A percentile compares a stretch with the other conserved stretches of the same genome.
These are phyloP conservation scores for Halictus ligatus DNA, from an alignment of 2,888 invertebrate genomes.

Conservation along the genomic window DNA sequence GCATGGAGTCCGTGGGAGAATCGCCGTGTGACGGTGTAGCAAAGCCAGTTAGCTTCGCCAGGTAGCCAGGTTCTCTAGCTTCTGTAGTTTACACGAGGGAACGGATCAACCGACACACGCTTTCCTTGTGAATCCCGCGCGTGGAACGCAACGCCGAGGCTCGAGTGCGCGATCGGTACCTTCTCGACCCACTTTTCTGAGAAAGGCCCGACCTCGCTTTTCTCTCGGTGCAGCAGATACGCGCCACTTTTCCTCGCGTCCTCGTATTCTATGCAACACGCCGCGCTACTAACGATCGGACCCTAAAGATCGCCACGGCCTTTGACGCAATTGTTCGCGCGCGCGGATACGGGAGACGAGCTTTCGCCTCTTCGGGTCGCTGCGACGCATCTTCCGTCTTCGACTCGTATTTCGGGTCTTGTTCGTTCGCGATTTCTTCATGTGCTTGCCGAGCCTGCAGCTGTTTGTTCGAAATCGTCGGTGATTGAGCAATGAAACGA, in stretches of 20 bases:
- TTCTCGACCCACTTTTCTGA: slow-evolving; percentile 78
- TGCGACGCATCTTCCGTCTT: neutral
- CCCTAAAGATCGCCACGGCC: slow-evolving; percentile 1
- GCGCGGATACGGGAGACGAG: neutral
- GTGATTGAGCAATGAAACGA: too few relatives aligned
- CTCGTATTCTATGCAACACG: slow-evolving; percentile 63
- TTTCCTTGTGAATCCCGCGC: slow-evolving; percentile 55
- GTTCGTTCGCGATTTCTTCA: too few relatives aligned
- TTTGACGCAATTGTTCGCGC: neutral
- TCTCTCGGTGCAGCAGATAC: slow-evolving; percentile 73
- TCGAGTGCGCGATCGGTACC: slow-evolving; percentile 59
- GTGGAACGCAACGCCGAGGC: slow-evolving; percentile 50
- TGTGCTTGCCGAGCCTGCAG: too few relatives aligned
- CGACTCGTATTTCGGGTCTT: neutral
- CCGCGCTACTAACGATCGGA: slow-evolving; percentile 41
- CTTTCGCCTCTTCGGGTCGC: neutral
- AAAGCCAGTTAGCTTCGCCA: neutral
- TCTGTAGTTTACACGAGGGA: slow-evolving; percentile 21
- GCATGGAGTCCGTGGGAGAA: slow-evolving; percentile 24
- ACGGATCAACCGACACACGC: slow-evolving; percentile 17
- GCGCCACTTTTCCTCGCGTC: slow-evolving; percentile 77
- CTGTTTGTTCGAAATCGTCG: too few relatives aligned
- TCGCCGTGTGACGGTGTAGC: neutral
- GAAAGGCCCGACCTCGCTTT: slow-evolving; percentile 80
- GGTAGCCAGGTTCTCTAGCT: slow-evolving; percentile 10